Conservation (phyloP, 2,797 vertebrate species). For the Alcedo quadribrachys region DNA sequence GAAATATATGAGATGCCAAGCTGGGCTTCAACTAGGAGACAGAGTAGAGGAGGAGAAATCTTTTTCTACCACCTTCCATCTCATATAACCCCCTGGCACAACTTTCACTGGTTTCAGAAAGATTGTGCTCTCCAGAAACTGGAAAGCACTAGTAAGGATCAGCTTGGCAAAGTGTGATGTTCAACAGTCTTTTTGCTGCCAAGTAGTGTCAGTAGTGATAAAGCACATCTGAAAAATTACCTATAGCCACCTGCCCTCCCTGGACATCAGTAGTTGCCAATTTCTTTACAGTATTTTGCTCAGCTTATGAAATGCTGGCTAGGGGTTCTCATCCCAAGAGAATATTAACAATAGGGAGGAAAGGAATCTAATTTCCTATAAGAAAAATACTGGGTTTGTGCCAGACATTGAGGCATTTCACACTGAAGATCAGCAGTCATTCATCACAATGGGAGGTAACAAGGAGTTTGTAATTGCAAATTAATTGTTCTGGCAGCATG, state of each 20-base stretch:
- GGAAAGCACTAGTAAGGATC: not conserved
- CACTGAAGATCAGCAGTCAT: constrained; percentile 20
- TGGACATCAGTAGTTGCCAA: constrained; percentile 19
- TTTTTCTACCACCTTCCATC: not conserved
- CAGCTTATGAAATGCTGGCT: constrained; percentile 1
- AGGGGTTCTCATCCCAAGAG: not conserved
- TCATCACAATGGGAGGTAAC: constrained; percentile 31
- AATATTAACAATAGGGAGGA: not conserved
- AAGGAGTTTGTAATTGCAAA: constrained; percentile 50
- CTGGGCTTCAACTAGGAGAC: not conserved
- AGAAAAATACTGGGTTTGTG: constrained; percentile 26
- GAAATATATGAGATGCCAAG: not conserved
- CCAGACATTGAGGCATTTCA: constrained; percentile 45
- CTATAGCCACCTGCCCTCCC: constrained; percentile 48
- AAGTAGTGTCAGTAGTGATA: constrained; percentile 17
- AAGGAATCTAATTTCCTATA: constrained; percentile 31
- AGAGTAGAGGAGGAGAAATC: not conserved
- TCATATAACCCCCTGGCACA: not conserved
- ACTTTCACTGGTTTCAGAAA: not conserved
- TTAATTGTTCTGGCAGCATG: constrained; percentile 49
- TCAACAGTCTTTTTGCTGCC: not conserved
- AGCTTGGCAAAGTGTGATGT: not conserved
- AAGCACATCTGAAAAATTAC: constrained; percentile 57
- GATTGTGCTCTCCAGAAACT: not conserved
- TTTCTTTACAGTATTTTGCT: constrained; percentile 4